Conservation (phyloP, 2,888 invertebrate genomes). For the Nomada ferruginata region DNA sequence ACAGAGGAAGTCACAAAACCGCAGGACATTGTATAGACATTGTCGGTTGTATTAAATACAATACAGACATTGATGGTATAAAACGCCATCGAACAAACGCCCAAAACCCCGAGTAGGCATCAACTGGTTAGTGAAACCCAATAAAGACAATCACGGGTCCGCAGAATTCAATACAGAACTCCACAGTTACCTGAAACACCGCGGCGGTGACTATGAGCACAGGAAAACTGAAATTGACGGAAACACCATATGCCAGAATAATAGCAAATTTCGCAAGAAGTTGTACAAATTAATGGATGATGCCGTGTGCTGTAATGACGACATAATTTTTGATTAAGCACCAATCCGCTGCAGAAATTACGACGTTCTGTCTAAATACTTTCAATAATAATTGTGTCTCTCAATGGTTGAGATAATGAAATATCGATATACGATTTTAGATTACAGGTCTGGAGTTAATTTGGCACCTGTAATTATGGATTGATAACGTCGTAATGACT, state of each 20-base stretch:
- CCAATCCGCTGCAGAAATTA: slow-evolving; percentile 75
- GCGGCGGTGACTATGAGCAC: too few relatives aligned
- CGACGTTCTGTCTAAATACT: slow-evolving; percentile 70
- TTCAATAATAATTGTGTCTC: slow-evolving; percentile 23
- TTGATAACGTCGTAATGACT: not conserved
- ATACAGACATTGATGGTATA: too few relatives aligned
- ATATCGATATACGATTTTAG: slow-evolving; percentile 72
- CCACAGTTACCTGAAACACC: too few relatives aligned
- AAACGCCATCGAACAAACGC: too few relatives aligned
- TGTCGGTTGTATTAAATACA: too few relatives aligned
- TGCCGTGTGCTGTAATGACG: slow-evolving; percentile 76
- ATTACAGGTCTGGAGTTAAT: slow-evolving; percentile 10
- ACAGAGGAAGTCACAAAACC: too few relatives aligned
- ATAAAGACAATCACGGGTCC: too few relatives aligned
- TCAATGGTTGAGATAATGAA: slow-evolving; percentile 54
- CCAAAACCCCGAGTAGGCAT: too few relatives aligned
- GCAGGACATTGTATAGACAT: too few relatives aligned
- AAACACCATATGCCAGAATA: not conserved
- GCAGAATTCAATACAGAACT: too few relatives aligned
- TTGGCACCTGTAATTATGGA: slow-evolving; percentile 21
- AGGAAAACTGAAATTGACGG: too few relatives aligned
- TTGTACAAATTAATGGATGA: slow-evolving; percentile 31
- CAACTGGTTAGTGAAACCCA: too few relatives aligned
- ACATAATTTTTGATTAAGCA: slow-evolving; percentile 66
- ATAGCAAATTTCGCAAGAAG: slow-evolving; percentile 2